Base-by-base conservation (phyloP, 2,888 invertebrate genomes). In the Melitaea athalia region DNA sequence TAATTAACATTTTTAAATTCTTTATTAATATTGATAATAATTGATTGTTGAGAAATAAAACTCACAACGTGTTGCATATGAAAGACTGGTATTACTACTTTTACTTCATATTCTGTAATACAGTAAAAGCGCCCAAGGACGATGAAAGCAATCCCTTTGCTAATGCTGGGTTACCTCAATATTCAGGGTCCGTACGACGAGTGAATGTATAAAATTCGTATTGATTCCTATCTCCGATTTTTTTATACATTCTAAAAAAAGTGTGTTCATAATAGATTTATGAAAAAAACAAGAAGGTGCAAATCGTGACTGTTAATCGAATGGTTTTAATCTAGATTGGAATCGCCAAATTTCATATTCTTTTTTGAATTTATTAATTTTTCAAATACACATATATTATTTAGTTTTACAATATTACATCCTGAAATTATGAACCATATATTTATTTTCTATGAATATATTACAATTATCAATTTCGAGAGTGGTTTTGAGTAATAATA, bases 81-180 rank as follows among this genome's bases (percentile, higher is more conserved):
- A 57, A 57, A 57, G 42, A 42, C 42, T 57, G 57, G 42, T 57
- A 10, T 57, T 42, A 57, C 42, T 57, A 42, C 57, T 57, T 57
- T 57, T 57, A 57, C 57, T 57, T 42, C 10, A 57, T 38, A 57
- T 57, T 42, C 57, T 38, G 15, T 55, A 12, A 53, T 57, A 42
- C 42, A 57, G 53, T 38, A 57, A 42, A 57, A 57, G 10, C 15
- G 38, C 38, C 57, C 57, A 42, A 38, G 38, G 57, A 38, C 42
- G 53, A 55, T 55, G 33, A 55, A 55, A 55, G 24, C 53, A 55
- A 55, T 55, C 33, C 53, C 31, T 55, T 33, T 55, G 53, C 53
- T 55, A 55, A 55, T 55, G 31, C 53, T 55, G 53, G 33, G 31
- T 14, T 33, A 55, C 33, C 53, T 55, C 31, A 33, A 55, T 33